Conservation (phyloP, 2,888 invertebrate genomes). For the Linnaemya tessellans region DNA sequence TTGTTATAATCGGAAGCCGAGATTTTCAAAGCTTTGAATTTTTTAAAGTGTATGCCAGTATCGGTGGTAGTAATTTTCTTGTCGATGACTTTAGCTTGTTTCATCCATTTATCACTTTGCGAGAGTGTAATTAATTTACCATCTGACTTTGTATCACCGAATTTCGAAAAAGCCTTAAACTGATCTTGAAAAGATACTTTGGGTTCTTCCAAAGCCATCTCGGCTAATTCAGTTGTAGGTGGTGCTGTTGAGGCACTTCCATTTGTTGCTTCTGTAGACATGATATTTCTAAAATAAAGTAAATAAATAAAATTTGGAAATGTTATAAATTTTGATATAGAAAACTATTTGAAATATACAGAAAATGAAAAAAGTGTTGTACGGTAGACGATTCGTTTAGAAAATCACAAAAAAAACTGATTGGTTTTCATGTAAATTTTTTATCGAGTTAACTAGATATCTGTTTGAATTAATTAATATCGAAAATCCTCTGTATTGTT, state of each 20-base stretch:
- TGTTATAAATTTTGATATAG: no score
- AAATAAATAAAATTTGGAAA: slow-evolving; percentile 8
- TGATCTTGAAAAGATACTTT: slow-evolving; percentile 86
- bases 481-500: no score
- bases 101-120: slow-evolving; percentile 97
- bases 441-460: no score
- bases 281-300: slow-evolving; percentile 74
- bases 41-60: slow-evolving; percentile 94
- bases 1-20: slow-evolving; percentile 91
- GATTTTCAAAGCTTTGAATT: slow-evolving; percentile 92
- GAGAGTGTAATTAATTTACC: slow-evolving; percentile 93
- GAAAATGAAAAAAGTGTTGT: no score
- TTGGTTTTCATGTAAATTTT: not conserved
- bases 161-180: slow-evolving; percentile 92
- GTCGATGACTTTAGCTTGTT: slow-evolving; percentile 93
- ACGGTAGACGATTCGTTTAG: no score
- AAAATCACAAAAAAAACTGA: no score
- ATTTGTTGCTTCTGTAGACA: slow-evolving; percentile 78
- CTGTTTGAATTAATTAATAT: no score
- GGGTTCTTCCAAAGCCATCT: slow-evolving; percentile 81
- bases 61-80: slow-evolving; percentile 95
- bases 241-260: slow-evolving; percentile 75
- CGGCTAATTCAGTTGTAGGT: slow-evolving; percentile 81
- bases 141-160: slow-evolving; percentile 93
- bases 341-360: no score